These are phyloP conservation scores for Antechinus flavipes DNA, from an alignment of 2,113 vertebrate species.

Conservation along the genomic window DNA sequence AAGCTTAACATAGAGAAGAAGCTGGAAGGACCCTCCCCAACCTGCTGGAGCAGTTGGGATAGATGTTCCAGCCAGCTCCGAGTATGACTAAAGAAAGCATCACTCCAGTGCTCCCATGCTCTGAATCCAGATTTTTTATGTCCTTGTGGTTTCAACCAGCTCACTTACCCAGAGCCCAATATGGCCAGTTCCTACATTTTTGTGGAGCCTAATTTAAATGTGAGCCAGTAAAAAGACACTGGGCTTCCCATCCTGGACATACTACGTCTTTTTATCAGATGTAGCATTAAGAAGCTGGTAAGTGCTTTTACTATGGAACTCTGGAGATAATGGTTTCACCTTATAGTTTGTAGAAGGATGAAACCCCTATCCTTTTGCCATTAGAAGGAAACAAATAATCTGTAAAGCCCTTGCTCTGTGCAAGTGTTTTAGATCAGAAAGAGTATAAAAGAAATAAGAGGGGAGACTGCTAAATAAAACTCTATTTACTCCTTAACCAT, in stretches of 20 bases:
- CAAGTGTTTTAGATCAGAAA: not conserved
- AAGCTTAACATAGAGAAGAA: constrained; percentile 55
- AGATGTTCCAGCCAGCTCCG: constrained; percentile 61
- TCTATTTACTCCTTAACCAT: not conserved
- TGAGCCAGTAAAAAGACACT: not conserved
- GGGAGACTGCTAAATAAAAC: not conserved
- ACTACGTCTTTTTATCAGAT: not conserved
- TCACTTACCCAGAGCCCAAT: not conserved
- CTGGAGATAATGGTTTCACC: not conserved
- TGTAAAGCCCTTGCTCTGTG: not conserved
- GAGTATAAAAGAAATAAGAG: not conserved
- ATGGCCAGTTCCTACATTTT: not conserved
- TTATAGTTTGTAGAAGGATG: not conserved
- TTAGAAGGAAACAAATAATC: not conserved
- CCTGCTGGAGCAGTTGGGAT: constrained; percentile 74
- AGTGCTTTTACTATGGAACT: not conserved
- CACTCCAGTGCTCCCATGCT: not conserved
- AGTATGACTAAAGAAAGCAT: not conserved
- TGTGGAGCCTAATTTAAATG: not conserved
- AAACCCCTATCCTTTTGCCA: not conserved
- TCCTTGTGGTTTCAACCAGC: not conserved
- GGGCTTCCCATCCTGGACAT: not conserved
- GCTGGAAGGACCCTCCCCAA: constrained; percentile 2
- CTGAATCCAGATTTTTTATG: not conserved
- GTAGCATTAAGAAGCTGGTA: not conserved